Evolutionary conservation across 2,113 vertebrate species (phyloP).

Genomic region (Gymnogyps californianus): DNA sequence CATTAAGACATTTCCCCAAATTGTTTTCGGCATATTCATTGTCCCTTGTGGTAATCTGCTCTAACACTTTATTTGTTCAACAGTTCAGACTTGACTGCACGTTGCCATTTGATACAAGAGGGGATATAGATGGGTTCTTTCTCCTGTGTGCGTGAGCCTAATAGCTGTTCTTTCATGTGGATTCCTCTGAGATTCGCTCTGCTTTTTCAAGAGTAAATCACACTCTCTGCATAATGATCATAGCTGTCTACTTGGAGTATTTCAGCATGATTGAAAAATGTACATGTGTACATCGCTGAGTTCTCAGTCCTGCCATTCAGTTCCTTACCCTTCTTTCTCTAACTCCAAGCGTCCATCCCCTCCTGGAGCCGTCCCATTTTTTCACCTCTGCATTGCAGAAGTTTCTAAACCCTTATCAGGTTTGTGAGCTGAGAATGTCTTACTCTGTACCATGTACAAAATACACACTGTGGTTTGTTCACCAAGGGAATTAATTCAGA

Average conservation of each 20-base stretch:
- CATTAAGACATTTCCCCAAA: neutral
- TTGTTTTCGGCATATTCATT: neutral
- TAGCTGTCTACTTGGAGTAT: neutral
- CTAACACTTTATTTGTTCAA: neutral
- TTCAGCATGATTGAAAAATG: neutral
- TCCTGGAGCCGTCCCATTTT: neutral
- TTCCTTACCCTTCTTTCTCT: neutral
- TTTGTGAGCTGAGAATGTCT: neutral
- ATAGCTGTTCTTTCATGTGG: conserved; percentile 3
- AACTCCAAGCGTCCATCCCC: neutral
- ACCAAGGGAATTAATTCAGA: neutral
- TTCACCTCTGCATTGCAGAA: neutral
- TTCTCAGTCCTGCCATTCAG: neutral
- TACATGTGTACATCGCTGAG: neutral
- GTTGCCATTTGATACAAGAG: neutral
- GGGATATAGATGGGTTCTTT: neutral
- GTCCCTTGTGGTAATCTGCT: neutral
- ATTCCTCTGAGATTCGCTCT: neutral
- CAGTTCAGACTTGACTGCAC: neutral
- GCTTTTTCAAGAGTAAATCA: conserved; percentile 25
- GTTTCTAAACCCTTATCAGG: neutral
- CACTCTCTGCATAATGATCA: neutral
- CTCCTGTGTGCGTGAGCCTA: neutral
- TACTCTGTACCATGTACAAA: neutral
- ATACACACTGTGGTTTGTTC: neutral